Evolutionary conservation across 2,797 vertebrate genomes (phyloP), one percentile per base, ranked within the genome.

Genomic region (Thaleichthys pacificus): DNA sequence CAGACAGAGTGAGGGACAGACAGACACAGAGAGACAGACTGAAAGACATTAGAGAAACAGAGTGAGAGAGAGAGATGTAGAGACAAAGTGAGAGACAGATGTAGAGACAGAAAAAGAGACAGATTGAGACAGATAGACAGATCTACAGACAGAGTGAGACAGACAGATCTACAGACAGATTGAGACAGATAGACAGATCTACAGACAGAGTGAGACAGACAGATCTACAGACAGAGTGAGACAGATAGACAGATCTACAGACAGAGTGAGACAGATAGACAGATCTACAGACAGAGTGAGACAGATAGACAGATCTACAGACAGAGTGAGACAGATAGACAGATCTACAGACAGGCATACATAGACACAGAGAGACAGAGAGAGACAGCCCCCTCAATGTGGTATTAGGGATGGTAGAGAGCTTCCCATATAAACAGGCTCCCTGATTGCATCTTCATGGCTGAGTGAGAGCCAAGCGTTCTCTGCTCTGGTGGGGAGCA

Each of bases 371-470:
- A 2, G 3, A 56, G 32, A 78, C 26, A 67, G 30, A 2, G 7
- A 47, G 21, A 19, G 22, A 35, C 61, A 9, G 14, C 8, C 9
- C 38, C 21, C 47, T 26, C 28, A 32, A 42, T 12, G 68, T 38
- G 71, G 68, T 78, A 71, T 62, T 77, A 1, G 28, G 38, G 11
- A 72, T 24, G 75, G 54, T 61, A 79, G 71, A 78, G 70, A 78
- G 73, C 73, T 72, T 83, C 73, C 80, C 74, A 57, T 75, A 82
- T 84, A 88, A 88, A 89, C 85, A 89, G 15, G 30, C 12, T 26
- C 80, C 73, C 83, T 82, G 85, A 83, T 72, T 85, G 79, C 78
- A 86, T 88, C 85, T 83, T 85, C 80, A 85, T 72, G 82, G 74
- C 77, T 79, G 82, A 82, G 69, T 72, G 77, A 86, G 66, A 80